Evolutionary conservation across 1,140 invertebrate species (phyloP), one percentile per base, ranked within the genome.

Genomic region (Cherax destructor): DNA sequence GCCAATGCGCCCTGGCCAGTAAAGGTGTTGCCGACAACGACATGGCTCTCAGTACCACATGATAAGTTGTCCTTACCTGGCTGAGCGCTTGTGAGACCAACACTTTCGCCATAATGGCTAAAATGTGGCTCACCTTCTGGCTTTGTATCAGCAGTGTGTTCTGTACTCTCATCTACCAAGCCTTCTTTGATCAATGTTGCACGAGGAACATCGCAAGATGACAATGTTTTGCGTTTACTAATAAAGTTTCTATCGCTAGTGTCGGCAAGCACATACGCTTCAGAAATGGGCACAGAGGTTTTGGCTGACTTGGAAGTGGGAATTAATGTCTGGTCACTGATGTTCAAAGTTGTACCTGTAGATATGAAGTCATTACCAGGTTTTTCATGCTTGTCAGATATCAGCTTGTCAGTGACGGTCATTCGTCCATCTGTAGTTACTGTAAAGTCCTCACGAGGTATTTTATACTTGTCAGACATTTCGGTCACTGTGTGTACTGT

Each of bases 191-290:
- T 47, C 52, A 72, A 84, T 84, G 83, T 84, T 84, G 41, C 83
- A 84, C 83, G 83, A 65, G 83, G 83, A 84, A 84, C 83, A 84
- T 49, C 47, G 83, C 83, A 84, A 84, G 83, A 84, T 84, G 83
- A 84, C 47, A 50, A 4, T 61, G 47, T 61, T 18, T 47, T 72
- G 5, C 18, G 16, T 69, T 65, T 30, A 49, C 72, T 7, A 72
- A 21, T 24, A 47, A 56, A 21, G 18, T 69, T 69, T 16, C 24
- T 41, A 41, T 3, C 11, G 30, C 11, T 72, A 72, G 18, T 72
- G 83, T 69, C 65, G 47, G 59, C 30, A 72, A 61, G 18, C 65
- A 56, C 65, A 74, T 74, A 1, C 24, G 6, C 9, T 30, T 74
- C 30, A 6, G 24, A 9, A 74, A 5, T 74, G 69, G 69, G 69